These are phyloP conservation scores for Cephalotes varians DNA, from an alignment of 2,888 invertebrate genomes.

Conservation along the genomic window DNA sequence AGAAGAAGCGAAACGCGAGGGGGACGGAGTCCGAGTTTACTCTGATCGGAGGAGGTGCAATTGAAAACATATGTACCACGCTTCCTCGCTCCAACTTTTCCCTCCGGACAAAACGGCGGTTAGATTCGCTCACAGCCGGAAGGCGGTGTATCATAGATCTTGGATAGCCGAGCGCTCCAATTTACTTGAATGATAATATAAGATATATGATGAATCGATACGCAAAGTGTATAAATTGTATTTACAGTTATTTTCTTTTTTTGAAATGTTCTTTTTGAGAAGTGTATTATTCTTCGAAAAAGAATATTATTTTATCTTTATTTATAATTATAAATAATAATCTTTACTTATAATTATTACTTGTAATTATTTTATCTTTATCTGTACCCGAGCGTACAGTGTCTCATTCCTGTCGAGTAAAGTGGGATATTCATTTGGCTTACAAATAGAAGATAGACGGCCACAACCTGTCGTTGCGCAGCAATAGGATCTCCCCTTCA, in stretches of 20 bases:
- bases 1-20: neutral
- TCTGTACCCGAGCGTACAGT: neutral
- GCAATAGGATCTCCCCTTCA: slow-evolving; percentile 70
- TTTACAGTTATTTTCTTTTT: neutral
- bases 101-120: neutral
- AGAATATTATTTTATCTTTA: neutral
- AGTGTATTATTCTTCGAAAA: too few species aligned
- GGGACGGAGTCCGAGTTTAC: neutral
- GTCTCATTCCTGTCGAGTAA: slow-evolving; percentile 41
- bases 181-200: neutral
- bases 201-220: neutral
- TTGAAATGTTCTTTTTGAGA: too few species aligned
- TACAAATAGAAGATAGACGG: slow-evolving; percentile 71
- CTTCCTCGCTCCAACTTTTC: slow-evolving; percentile 23
- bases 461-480: slow-evolving; percentile 14
- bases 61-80: slow-evolving; percentile 40
- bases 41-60: slow-evolving; percentile 14
- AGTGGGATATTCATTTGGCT: slow-evolving; percentile 63
- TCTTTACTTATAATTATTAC: too few species aligned
- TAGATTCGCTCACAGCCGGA: neutral
- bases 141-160: neutral
- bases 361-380: neutral
- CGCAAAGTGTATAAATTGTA: neutral
- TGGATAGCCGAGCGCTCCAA: neutral
- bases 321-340: too few species aligned